Conservation (phyloP, 2,888 invertebrate genomes). For the Synanthedon tipuliformis region DNA sequence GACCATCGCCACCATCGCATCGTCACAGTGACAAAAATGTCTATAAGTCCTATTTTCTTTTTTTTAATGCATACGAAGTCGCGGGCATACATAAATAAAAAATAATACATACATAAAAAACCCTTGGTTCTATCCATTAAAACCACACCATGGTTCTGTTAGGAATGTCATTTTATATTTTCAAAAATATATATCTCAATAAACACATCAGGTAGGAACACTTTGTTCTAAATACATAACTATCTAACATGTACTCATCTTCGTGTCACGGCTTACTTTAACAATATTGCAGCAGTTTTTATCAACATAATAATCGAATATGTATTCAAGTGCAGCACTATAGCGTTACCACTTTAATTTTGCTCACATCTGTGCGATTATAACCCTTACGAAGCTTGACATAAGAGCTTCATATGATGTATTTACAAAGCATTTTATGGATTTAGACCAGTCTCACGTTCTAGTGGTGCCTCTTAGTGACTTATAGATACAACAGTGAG, state of each 20-base stretch:
- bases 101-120: too few species aligned
- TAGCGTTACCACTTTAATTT: constrained; percentile 15
- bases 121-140: too few species aligned
- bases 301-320: constrained; percentile 60
- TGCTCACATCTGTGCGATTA: neutral
- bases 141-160: too few species aligned
- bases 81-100: too few species aligned
- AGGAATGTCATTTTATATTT: too few species aligned
- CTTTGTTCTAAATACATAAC: constrained; percentile 14
- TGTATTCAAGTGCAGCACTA: constrained; percentile 50
- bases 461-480: constrained; percentile 31
- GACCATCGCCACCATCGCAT: too few species aligned
- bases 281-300: constrained; percentile 45
- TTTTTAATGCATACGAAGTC: too few species aligned
- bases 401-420: constrained; percentile 16
- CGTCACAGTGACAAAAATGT: too few species aligned
- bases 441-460: constrained; percentile 41
- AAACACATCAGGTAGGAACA: constrained; percentile 6
- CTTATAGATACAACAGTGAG: constrained; percentile 21
- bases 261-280: constrained; percentile 25
- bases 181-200: neutral
- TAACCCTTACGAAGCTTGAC: constrained; percentile 14
- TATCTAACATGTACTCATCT: constrained; percentile 19
- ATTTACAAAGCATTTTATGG: constrained; percentile 14
- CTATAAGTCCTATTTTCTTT: too few species aligned